Percentiles rank a stretch among this genome's conserved stretches.
These are phyloP conservation scores for Caenorhabditis japonica DNA, from an alignment of 2,888 invertebrate species.

Conservation along the genomic window DNA sequence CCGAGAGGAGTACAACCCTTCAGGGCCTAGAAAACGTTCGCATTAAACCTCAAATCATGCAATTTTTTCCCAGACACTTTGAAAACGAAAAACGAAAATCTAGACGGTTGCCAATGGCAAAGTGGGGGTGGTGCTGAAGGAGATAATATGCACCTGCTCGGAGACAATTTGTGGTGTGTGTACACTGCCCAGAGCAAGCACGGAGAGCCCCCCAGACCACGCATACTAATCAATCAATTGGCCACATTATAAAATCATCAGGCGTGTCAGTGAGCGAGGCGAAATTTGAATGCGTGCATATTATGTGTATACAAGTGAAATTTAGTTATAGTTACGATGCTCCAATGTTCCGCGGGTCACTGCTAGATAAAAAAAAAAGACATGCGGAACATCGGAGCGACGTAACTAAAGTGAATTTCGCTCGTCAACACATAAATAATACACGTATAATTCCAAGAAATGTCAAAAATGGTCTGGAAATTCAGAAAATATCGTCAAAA, in stretches of 20 bases:
- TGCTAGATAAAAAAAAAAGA: too few relatives aligned
- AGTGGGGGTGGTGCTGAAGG: not conserved
- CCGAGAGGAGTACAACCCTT: conserved; percentile 22
- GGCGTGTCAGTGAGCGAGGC: conserved; percentile 18
- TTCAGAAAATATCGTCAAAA: too few relatives aligned
- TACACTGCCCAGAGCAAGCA: conserved; percentile 5
- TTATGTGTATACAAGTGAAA: too few relatives aligned
- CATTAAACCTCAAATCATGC: conserved; percentile 4
- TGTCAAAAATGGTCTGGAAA: too few relatives aligned
- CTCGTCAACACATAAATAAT: too few relatives aligned
- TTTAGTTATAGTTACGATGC: too few relatives aligned
- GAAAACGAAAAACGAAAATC: not conserved
- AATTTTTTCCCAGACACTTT: not conserved
- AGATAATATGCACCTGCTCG: conserved; percentile 42
- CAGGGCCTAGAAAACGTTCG: conserved; percentile 22
- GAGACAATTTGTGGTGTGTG: conserved; percentile 26
- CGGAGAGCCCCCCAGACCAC: not conserved
- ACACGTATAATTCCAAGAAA: too few relatives aligned
- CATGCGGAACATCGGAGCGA: too few relatives aligned
- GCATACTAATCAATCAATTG: conserved; percentile 34
- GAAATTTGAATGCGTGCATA: conserved; percentile 9
- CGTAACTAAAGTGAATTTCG: too few relatives aligned
- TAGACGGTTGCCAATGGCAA: too few relatives aligned
- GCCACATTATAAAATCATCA: conserved; percentile 49
- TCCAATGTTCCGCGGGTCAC: too few relatives aligned